Evolutionary conservation across 2,797 vertebrate genomes (phyloP).

Genomic region (Menidia menidia): DNA sequence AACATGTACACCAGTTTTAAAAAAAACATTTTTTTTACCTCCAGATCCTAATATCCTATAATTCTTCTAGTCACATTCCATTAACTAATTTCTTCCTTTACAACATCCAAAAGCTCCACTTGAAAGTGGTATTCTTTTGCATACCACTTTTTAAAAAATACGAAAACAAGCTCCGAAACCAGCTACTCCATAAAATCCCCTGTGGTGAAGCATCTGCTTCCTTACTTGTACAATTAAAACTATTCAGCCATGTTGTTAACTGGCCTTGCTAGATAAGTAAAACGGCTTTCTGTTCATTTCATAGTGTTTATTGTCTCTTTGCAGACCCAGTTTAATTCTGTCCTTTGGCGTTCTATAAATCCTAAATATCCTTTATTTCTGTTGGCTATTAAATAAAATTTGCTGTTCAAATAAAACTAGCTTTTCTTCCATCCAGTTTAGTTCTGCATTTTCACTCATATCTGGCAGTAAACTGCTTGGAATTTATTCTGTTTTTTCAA

Average conservation of each 20-base stretch:
- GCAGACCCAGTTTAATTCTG: conserved; percentile 14
- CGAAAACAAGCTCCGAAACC: not conserved
- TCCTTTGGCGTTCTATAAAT: conserved; percentile 1
- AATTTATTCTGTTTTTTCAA: not conserved
- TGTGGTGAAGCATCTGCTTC: not conserved
- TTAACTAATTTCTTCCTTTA: conserved; percentile 36
- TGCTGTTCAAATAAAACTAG: not conserved
- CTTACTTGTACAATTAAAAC: conserved; percentile 17
- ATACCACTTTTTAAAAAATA: conserved; percentile 34
- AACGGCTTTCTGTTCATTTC: not conserved
- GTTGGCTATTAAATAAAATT: conserved; percentile 7
- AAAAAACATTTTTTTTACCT: conserved; percentile 7
- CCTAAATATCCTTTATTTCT: conserved; percentile 8
- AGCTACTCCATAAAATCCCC: conserved; percentile 10
- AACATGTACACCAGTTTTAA: not conserved
- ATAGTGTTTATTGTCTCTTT: conserved; percentile 1
- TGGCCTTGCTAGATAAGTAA: not conserved
- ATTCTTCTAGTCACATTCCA: conserved; percentile 19
- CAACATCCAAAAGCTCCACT: conserved; percentile 23
- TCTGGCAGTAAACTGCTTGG: not conserved
- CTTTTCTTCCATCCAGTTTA: conserved; percentile 16
- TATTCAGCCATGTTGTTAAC: not conserved
- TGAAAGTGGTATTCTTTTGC: conserved; percentile 21
- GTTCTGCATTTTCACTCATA: not conserved
- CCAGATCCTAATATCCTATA: conserved; percentile 7